Percentiles rank a stretch among this genome's conserved stretches.
These are phyloP conservation scores for Pomacea maculata DNA, from an alignment of 1,140 invertebrate species.

Conservation along the genomic window DNA sequence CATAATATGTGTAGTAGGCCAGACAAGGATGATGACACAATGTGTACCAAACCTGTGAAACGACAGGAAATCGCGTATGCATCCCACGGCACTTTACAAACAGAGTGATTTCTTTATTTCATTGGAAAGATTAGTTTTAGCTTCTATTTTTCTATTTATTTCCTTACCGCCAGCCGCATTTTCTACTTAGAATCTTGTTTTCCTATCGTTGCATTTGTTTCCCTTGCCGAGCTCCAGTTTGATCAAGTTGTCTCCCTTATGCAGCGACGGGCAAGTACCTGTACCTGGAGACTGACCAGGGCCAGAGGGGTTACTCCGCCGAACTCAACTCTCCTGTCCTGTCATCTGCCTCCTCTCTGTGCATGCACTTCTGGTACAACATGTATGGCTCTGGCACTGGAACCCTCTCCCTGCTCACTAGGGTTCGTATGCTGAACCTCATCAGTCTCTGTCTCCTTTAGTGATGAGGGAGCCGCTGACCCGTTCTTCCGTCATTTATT, in stretches of 20 bases:
- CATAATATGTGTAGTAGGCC: too few relatives aligned
- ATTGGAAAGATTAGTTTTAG: too few relatives aligned
- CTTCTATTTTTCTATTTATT: too few relatives aligned
- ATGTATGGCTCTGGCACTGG: constrained; percentile 9
- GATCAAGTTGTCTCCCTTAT: not conserved
- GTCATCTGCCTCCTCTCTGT: not conserved
- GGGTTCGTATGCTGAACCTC: not conserved
- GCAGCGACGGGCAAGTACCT: not conserved
- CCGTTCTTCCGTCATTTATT: not conserved
- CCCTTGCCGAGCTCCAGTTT: too few relatives aligned
- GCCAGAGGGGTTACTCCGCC: not conserved
- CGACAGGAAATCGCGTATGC: too few relatives aligned
- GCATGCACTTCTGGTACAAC: constrained; percentile 8
- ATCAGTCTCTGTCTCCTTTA: not conserved
- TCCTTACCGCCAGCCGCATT: too few relatives aligned
- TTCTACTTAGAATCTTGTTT: too few relatives aligned
- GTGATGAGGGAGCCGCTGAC: not conserved
- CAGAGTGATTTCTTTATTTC: too few relatives aligned
- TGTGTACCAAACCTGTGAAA: too few relatives aligned
- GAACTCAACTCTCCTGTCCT: not conserved
- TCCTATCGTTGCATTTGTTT: too few relatives aligned
- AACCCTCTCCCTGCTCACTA: not conserved
- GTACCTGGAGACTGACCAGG: constrained; percentile 8
- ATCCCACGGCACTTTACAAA: too few relatives aligned
- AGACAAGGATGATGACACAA: too few relatives aligned